These are phyloP conservation scores for Ceraclea dissimilis DNA, from an alignment of 2,888 invertebrate genomes.

Conservation along the genomic window DNA sequence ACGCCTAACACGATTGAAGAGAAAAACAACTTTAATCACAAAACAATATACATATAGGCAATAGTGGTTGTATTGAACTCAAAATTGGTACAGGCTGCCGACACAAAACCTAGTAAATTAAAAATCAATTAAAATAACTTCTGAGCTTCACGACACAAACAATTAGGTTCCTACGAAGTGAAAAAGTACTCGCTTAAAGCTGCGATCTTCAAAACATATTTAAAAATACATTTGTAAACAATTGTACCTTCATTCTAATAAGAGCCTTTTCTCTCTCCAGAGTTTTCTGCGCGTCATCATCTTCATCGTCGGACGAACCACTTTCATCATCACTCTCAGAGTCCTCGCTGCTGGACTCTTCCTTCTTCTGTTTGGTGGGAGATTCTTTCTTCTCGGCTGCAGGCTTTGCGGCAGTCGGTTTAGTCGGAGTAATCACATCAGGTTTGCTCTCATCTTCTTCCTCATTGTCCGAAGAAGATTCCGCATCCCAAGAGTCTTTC, in stretches of 20 bases:
- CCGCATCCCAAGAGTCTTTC: slow-evolving; percentile 82
- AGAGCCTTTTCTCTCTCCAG: slow-evolving; percentile 64
- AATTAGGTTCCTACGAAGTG: too few species aligned
- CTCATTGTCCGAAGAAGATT: slow-evolving; percentile 55
- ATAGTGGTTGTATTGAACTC: too few species aligned
- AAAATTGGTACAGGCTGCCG: too few species aligned
- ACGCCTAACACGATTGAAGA: too few species aligned
- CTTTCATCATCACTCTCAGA: slow-evolving; percentile 38
- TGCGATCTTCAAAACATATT: too few species aligned
- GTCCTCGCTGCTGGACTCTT: slow-evolving; percentile 45
- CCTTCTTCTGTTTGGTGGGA: slow-evolving; percentile 30
- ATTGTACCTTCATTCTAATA: slow-evolving; percentile 58
- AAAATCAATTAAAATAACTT: too few species aligned
- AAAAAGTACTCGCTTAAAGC: too few species aligned
- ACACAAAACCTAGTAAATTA: too few species aligned
- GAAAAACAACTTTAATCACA: too few species aligned
- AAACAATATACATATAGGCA: too few species aligned
- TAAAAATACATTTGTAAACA: too few species aligned
- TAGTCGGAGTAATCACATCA: slow-evolving; percentile 15
- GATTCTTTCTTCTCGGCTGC: slow-evolving; percentile 16
- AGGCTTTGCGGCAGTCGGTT: slow-evolving; percentile 8
- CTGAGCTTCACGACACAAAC: too few species aligned
- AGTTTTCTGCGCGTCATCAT: slow-evolving; percentile 66
- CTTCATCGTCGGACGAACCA: slow-evolving; percentile 53
- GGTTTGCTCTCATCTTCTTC: slow-evolving; percentile 41